Conservation (phyloP, 2,888 invertebrate species). For the Cantharis nigra region DNA sequence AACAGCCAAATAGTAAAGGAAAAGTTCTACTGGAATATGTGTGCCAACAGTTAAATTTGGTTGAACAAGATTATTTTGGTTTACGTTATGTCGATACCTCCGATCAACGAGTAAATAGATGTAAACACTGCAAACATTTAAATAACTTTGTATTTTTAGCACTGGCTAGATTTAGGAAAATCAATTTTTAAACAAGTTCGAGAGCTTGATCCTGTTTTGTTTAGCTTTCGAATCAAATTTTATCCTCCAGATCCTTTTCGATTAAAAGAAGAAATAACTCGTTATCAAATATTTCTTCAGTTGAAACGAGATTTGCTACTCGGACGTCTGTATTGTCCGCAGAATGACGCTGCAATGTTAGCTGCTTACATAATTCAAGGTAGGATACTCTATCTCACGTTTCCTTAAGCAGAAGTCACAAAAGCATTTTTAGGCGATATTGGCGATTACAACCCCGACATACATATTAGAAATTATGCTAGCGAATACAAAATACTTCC, state of each 20-base stretch:
- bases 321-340: slow-evolving; percentile 90
- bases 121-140: neutral
- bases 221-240: slow-evolving; percentile 97
- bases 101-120: slow-evolving; percentile 76
- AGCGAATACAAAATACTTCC: slow-evolving; percentile 88
- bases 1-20: slow-evolving; percentile 86
- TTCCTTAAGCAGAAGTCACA: no score
- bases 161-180: slow-evolving; percentile 92
- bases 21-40: slow-evolving; percentile 88
- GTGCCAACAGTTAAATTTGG: slow-evolving; percentile 86
- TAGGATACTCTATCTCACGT: slow-evolving; percentile 54
- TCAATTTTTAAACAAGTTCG: slow-evolving; percentile 90
- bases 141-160: slow-evolving; percentile 63
- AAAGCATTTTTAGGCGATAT: slow-evolving; percentile 75
- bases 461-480: slow-evolving; percentile 88
- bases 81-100: slow-evolving; percentile 87
- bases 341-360: slow-evolving; percentile 85
- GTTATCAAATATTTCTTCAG: slow-evolving; percentile 94
- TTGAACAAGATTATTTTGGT: slow-evolving; percentile 94
- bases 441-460: slow-evolving; percentile 89
- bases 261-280: slow-evolving; percentile 90
- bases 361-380: slow-evolving; percentile 94
- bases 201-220: slow-evolving; percentile 89
- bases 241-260: slow-evolving; percentile 95
- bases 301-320: slow-evolving; percentile 92